phyloP scores from a whole-genome alignment of 2,888 invertebrate genomes.

The Drosophila borealis region DNA sequence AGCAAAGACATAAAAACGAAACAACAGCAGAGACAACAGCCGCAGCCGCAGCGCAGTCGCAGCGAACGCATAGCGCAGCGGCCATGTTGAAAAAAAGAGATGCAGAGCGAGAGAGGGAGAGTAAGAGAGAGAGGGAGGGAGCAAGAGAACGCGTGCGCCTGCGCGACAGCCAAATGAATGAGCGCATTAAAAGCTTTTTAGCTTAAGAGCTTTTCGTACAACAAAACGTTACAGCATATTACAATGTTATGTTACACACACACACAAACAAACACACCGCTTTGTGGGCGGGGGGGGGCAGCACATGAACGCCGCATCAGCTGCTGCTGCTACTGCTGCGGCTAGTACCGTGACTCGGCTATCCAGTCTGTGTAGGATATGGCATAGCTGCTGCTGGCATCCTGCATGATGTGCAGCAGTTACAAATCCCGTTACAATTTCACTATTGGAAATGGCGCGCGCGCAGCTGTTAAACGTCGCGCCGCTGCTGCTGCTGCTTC shows the following conservation, averaged over 20 bases:
- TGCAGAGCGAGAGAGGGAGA: constrained; percentile 17
- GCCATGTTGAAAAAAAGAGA: constrained; percentile 72
- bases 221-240: constrained; percentile 26
- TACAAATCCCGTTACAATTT: constrained; percentile 17
- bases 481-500: constrained; percentile 2
- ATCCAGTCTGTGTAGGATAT: constrained; percentile 85
- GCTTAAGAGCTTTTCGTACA: constrained; percentile 40
- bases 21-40: constrained; percentile 31
- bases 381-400: constrained; percentile 84
- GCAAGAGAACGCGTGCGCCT: not conserved
- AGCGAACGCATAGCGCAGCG: constrained; percentile 54
- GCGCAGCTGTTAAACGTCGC: constrained; percentile 21
- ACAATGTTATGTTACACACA: constrained; percentile 28
- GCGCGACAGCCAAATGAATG: constrained; percentile 18
- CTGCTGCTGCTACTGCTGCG: constrained; percentile 3
- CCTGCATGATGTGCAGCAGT: constrained; percentile 76
- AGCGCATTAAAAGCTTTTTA: constrained; percentile 33
- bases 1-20: constrained; percentile 53
- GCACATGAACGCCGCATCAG: constrained; percentile 37
- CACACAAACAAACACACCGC: constrained; percentile 9
- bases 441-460: constrained; percentile 14
- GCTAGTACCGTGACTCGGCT: constrained; percentile 83
- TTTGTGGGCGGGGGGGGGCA: not conserved
- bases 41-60: constrained; percentile 8
- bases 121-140: constrained; percentile 1